These are phyloP conservation scores for Caiman crocodilus DNA, from an alignment of 2,797 vertebrate species.

Conservation along the genomic window DNA sequence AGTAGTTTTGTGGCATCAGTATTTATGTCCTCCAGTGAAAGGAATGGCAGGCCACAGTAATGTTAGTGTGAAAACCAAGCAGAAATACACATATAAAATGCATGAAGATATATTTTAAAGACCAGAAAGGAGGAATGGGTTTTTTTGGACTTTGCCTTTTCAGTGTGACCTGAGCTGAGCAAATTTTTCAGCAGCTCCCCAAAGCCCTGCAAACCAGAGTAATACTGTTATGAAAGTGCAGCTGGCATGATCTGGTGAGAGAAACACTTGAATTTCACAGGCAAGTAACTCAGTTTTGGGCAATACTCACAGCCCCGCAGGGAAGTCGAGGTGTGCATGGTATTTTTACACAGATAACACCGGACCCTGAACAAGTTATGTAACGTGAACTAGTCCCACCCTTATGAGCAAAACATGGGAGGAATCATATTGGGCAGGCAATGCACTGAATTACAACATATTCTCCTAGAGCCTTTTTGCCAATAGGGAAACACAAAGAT, in stretches of 20 bases:
- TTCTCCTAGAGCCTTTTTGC: not conserved
- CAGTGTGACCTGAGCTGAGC: fast-evolving
- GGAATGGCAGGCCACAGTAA: not conserved
- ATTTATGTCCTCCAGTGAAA: not conserved
- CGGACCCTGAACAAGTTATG: not conserved
- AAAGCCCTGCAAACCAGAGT: fast-evolving
- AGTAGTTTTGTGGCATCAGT: not conserved
- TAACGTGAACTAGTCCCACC: not conserved
- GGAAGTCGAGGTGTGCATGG: not conserved
- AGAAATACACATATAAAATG: not conserved
- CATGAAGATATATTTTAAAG: not conserved
- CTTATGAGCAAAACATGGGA: slow-evolving; percentile 2
- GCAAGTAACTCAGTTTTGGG: not conserved
- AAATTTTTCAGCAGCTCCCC: not conserved
- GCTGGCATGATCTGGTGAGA: not conserved
- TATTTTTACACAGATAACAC: slow-evolving; percentile 21
- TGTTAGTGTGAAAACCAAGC: not conserved
- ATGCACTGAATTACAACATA: not conserved
- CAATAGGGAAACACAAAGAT: slow-evolving; percentile 35
- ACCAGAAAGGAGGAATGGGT: not conserved
- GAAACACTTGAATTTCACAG: not conserved
- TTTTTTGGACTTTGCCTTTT: not conserved
- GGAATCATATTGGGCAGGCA: not conserved
- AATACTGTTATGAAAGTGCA: not conserved
- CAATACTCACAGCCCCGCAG: not conserved